Conservation (phyloP, 2,797 vertebrate genomes). For the Cossypha heuglini region DNA sequence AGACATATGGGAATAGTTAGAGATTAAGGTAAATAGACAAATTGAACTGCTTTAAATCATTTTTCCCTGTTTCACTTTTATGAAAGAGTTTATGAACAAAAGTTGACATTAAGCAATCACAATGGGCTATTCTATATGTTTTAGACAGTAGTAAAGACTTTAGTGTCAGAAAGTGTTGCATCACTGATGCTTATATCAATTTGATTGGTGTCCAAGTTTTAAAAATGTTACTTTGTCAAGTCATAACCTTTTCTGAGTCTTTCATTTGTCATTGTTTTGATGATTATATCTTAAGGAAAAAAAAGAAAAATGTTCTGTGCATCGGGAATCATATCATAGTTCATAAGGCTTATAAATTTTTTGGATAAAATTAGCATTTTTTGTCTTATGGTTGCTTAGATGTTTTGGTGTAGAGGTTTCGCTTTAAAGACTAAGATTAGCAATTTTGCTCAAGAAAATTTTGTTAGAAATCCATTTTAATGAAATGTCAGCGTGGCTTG, state of each 20-base stretch:
- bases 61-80: conserved; percentile 78
- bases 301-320: conserved; percentile 74
- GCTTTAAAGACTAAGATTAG: conserved; percentile 41
- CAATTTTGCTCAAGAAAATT: conserved; percentile 11
- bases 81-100: conserved; percentile 81
- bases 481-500: conserved; percentile 17
- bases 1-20: conserved; percentile 83
- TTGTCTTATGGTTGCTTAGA: conserved; percentile 20
- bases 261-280: conserved; percentile 91
- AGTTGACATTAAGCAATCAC: conserved; percentile 81
- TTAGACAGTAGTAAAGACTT: conserved; percentile 82
- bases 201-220: conserved; percentile 81
- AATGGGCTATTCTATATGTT: conserved; percentile 80
- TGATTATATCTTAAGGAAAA: conserved; percentile 70
- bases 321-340: conserved; percentile 72
- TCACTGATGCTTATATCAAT: conserved; percentile 76
- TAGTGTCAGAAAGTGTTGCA: conserved; percentile 80
- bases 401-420: conserved; percentile 48
- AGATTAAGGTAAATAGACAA: conserved; percentile 85
- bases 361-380: conserved; percentile 71
- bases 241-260: conserved; percentile 80
- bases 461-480: conserved; percentile 8
- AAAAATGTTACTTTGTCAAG: conserved; percentile 83
- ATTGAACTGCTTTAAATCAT: conserved; percentile 84
- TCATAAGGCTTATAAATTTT: conserved; percentile 72